Evolutionary conservation across 2,113 vertebrate genomes (phyloP).

Genomic region (Narcine bancroftii): DNA sequence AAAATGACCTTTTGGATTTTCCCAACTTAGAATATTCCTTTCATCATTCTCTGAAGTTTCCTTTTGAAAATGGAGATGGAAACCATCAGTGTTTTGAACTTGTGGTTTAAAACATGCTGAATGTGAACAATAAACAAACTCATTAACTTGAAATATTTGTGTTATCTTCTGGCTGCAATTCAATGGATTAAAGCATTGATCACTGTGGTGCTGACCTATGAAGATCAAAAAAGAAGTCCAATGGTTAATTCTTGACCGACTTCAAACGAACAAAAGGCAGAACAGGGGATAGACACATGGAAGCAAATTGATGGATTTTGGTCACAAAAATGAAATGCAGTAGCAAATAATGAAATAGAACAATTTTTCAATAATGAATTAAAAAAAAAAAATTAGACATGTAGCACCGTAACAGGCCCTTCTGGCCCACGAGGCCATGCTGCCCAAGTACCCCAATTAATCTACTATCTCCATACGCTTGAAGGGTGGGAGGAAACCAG

Average conservation of each 20-base stretch:
- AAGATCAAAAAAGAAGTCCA: background rate
- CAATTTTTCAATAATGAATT: too few species aligned
- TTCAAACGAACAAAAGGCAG: background rate
- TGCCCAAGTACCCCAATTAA: too few species aligned
- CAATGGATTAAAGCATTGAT: background rate
- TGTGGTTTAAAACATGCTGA: background rate
- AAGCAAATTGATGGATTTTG: too few species aligned
- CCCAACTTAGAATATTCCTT: background rate
- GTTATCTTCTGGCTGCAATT: background rate
- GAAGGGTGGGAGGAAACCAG: too few species aligned
- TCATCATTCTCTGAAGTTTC: background rate
- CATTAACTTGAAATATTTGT: background rate
- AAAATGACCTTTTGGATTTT: background rate
- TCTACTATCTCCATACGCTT: too few species aligned
- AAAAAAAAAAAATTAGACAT: too few species aligned
- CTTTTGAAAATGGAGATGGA: background rate
- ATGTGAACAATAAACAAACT: constrained; percentile 2
- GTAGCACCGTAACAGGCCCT: too few species aligned
- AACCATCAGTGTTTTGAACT: background rate
- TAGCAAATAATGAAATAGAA: too few species aligned
- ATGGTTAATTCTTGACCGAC: background rate
- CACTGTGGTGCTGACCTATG: background rate
- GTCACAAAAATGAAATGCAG: too few species aligned
- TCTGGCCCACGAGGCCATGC: too few species aligned
- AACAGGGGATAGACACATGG: too few species aligned